Base-by-base conservation (phyloP, 2,888 invertebrate genomes). In the Teinopalpus imperialis region DNA sequence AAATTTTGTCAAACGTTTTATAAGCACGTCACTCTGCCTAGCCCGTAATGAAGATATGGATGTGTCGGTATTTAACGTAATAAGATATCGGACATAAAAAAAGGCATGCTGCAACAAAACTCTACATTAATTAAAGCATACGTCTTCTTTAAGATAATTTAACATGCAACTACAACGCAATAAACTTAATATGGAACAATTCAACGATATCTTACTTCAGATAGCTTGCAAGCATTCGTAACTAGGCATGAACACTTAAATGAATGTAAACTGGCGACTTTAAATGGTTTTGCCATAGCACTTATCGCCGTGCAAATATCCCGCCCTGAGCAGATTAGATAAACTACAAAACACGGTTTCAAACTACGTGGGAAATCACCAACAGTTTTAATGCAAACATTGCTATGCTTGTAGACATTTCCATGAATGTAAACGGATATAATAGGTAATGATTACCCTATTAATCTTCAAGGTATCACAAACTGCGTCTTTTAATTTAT, bases 281-380 rank as follows among this genome's bases (percentile, higher is more conserved):
- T 67, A 69, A 69, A 80, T 81, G 79, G 83, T 69, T 70, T 76
- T 68, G 67, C 63, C 58, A 66, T 67, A 69, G 73, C 77, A 64
- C 69, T 46, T 46, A 46, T 88, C 88, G 67, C 51, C 64, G 81
- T 80, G 82, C 87, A 86, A 88, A 88, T 87, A 88, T 76, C 72
- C 74, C 80, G 74, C 71, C 81, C 76, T 68, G 67, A 49, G 46
- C 53, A 77, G 88, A 88, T 88, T 78, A 88, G 87, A 88, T 87
- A 86, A 80, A 72, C 63, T 59, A 66, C 66, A 73, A 69, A 72
- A 74, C 70, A 75, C 66, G 59, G 58, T 59, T 56, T 56, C 60
- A 57, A 57, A 54, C 66, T 67, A 66, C 70, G 74, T 78, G 77
- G 69, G 76, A 78, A 80, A 77, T 63, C 63, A 56, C 56, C 53